Percentiles rank a stretch among this genome's conserved stretches.
phyloP scores from a whole-genome alignment of 2,113 vertebrate genomes.

The Macquaria australasica region DNA sequence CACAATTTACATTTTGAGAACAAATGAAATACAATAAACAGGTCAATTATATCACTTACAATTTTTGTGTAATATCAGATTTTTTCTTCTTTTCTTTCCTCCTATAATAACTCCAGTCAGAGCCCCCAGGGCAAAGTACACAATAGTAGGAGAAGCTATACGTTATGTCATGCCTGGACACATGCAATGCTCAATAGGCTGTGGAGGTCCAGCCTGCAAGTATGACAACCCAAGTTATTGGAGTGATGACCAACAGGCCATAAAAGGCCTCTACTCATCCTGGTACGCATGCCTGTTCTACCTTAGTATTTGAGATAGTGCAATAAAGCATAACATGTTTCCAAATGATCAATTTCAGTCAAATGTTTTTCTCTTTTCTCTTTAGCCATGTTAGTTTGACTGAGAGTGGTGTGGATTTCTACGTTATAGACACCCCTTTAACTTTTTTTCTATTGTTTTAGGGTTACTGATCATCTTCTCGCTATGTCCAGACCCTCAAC shows the following conservation, averaged over 20 bases:
- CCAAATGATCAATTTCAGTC: neutral
- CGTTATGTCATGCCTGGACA: slow-evolving; percentile 90
- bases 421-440: neutral
- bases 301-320: neutral
- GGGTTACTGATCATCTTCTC: slow-evolving; percentile 93
- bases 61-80: neutral
- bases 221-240: slow-evolving; percentile 92
- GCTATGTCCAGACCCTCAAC: slow-evolving; percentile 95
- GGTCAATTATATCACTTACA: neutral
- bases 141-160: slow-evolving; percentile 91
- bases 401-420: neutral
- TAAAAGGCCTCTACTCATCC: slow-evolving; percentile 94
- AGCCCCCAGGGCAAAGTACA: slow-evolving; percentile 91
- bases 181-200: slow-evolving; percentile 93
- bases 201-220: slow-evolving; percentile 93
- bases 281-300: slow-evolving; percentile 81
- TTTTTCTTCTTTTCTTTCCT: slow-evolving; percentile 34
- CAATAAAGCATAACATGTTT: neutral
- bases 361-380: neutral
- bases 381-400: neutral
- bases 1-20: neutral
- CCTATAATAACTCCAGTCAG: slow-evolving; percentile 72
- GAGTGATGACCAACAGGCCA: slow-evolving; percentile 91
- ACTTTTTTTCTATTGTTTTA: slow-evolving; percentile 64
- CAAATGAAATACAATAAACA: neutral